A percentile compares a stretch with the other conserved stretches of the same genome.
Evolutionary conservation across 2,113 vertebrate species (phyloP).

Genomic region (Neoarius graeffei): DNA sequence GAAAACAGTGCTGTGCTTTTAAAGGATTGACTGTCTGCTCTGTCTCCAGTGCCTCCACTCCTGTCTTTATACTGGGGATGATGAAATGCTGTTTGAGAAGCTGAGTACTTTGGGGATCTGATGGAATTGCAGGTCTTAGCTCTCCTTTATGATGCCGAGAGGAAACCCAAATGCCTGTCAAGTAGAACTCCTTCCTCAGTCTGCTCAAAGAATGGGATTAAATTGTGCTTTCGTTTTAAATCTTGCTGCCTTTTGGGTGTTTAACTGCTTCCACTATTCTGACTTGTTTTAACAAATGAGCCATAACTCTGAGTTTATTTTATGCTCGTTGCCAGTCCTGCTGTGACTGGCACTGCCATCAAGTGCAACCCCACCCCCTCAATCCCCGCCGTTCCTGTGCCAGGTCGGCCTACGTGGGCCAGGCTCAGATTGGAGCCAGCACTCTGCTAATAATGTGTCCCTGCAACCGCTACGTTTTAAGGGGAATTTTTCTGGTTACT

Average conservation of each 20-base stretch:
- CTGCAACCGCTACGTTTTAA: slow-evolving; percentile 24
- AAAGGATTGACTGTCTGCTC: slow-evolving; percentile 24
- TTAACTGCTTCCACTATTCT: neutral
- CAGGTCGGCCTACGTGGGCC: neutral
- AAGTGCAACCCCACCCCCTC: neutral
- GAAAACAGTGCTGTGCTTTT: slow-evolving; percentile 14
- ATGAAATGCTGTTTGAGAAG: slow-evolving; percentile 41
- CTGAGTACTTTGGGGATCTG: slow-evolving; percentile 31
- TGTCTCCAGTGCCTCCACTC: slow-evolving; percentile 21
- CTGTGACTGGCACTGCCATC: slow-evolving; percentile 11
- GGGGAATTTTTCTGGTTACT: slow-evolving; percentile 17
- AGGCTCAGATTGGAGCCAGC: slow-evolving; percentile 27
- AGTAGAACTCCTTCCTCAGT: neutral
- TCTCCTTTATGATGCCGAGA: slow-evolving; percentile 22
- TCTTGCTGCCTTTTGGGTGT: neutral
- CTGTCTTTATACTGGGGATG: slow-evolving; percentile 24
- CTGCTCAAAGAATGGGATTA: neutral
- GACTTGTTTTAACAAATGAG: neutral
- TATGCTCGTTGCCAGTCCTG: neutral
- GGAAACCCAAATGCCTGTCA: neutral
- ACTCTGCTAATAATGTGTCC: slow-evolving; percentile 39
- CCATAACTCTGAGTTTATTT: neutral
- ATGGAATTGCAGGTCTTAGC: slow-evolving; percentile 31
- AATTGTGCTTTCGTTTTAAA: slow-evolving; percentile 10
- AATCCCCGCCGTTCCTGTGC: neutral